Evolutionary conservation across 2,113 vertebrate genomes (phyloP).

Genomic region (Tragelaphus imberbis): DNA sequence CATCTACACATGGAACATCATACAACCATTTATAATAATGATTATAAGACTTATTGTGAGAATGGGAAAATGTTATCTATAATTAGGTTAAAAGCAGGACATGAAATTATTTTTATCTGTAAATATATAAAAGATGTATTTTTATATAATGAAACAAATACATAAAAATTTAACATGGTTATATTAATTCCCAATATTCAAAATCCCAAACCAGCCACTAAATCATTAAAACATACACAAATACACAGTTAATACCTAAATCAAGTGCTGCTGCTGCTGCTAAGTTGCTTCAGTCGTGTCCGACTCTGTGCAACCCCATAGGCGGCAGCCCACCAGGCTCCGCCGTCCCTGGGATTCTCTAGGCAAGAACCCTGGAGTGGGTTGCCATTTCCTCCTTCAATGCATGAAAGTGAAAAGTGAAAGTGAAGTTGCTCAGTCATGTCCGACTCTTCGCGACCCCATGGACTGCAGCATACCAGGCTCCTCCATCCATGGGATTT

Average conservation of each 20-base stretch:
- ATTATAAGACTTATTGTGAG: conserved; percentile 1
- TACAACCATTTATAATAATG: neutral
- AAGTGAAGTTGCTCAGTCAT: no score
- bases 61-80: conserved; percentile 7
- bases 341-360: no score
- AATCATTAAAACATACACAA: neutral
- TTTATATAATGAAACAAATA: neutral
- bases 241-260: neutral
- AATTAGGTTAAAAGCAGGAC: neutral
- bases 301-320: no score
- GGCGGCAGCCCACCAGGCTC: no score
- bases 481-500: no score
- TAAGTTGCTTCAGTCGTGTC: no score
- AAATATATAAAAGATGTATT: neutral
- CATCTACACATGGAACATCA: neutral
- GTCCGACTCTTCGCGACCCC: no score
- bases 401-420: no score
- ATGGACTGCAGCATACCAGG: no score
- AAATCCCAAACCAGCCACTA: neutral
- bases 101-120: neutral
- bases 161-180: neutral
- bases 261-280: neutral
- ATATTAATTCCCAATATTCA: neutral
- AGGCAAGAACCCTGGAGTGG: no score
- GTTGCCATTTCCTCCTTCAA: no score